Conservation (phyloP, 2,888 invertebrate species). For the Synergus gifuensis region DNA sequence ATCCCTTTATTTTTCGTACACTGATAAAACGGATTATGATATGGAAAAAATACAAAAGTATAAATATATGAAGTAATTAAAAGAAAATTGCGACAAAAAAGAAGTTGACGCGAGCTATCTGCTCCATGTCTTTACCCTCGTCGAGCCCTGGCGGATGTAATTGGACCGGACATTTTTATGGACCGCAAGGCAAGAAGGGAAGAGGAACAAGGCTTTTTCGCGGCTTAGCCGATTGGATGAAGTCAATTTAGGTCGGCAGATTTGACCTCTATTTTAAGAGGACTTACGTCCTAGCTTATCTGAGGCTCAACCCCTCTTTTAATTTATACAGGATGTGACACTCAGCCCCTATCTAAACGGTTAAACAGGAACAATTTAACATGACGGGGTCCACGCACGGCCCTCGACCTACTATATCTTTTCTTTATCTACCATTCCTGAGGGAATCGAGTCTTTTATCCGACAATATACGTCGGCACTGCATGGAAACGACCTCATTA, state of each 20-base stretch:
- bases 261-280: constrained; percentile 63
- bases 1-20: no score
- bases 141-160: background rate
- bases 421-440: constrained; percentile 48
- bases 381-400: constrained; percentile 37
- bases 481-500: background rate
- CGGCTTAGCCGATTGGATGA: background rate
- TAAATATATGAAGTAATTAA: no score
- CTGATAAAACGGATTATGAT: background rate
- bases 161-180: constrained; percentile 52
- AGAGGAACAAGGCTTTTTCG: constrained; percentile 52
- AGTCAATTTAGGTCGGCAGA: constrained; percentile 53
- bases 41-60: background rate
- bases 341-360: constrained; percentile 50
- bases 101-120: background rate
- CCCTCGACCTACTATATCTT: constrained; percentile 11
- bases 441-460: constrained; percentile 48
- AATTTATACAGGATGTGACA: constrained; percentile 67
- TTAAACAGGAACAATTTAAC: constrained; percentile 56
- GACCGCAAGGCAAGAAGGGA: constrained; percentile 35
- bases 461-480: constrained; percentile 10
- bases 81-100: background rate
- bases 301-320: constrained; percentile 56
- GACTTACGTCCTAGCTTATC: constrained; percentile 31
- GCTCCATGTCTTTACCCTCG: background rate